A percentile compares a stretch with the other conserved stretches of the same genome.
Evolutionary conservation across 2,113 vertebrate species (phyloP).

Genomic region (Cyphomyrus discorhynchus): DNA sequence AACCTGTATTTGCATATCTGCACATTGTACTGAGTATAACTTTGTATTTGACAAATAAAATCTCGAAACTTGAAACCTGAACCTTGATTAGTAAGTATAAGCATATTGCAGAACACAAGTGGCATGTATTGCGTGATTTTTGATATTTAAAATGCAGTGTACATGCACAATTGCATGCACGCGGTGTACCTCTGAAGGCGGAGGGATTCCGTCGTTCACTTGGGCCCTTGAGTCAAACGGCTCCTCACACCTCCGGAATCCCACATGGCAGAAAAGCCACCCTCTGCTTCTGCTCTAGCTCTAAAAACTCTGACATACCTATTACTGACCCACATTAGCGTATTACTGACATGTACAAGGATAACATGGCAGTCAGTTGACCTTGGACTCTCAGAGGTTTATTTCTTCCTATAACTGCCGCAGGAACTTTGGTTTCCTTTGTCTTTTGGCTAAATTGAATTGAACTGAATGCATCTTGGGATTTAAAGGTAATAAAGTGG

Average conservation of each 20-base stretch:
- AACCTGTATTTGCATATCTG: not conserved
- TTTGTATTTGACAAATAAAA: not conserved
- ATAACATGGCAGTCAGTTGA: not conserved
- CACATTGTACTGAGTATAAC: not conserved
- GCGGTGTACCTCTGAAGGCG: conserved; percentile 76
- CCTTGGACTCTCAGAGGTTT: not conserved
- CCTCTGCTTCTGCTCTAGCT: not conserved
- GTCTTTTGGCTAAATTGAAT: not conserved
- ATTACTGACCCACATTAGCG: not conserved
- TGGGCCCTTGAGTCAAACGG: conserved; percentile 70
- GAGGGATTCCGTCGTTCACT: conserved; percentile 89
- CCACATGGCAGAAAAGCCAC: not conserved
- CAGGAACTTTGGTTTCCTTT: not conserved
- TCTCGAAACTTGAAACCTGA: not conserved
- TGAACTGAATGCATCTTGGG: not conserved
- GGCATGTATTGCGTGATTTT: not conserved
- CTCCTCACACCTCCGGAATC: not conserved
- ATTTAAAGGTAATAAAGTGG: not conserved
- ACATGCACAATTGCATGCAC: conserved; percentile 68
- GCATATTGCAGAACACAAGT: not conserved
- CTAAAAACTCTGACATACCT: not conserved
- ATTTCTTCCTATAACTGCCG: not conserved
- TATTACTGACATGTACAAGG: not conserved
- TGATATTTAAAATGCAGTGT: not conserved
- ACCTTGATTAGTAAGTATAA: not conserved